A percentile compares a stretch with the other conserved stretches of the same genome.
phyloP scores from a whole-genome alignment of 1,140 invertebrate genomes.

The Atta texana region DNA sequence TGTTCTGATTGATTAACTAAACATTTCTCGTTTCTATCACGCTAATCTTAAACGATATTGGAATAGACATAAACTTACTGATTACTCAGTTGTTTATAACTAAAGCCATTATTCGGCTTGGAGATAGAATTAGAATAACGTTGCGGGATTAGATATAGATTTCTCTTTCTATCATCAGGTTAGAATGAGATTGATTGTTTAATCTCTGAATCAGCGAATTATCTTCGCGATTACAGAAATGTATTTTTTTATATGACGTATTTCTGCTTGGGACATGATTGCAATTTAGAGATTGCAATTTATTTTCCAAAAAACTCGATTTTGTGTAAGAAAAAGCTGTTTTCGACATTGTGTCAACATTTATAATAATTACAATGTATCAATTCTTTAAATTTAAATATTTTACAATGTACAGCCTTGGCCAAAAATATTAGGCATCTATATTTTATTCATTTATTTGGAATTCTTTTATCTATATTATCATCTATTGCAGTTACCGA shows the following conservation, averaged over 20 bases:
- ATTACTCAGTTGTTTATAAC: slow-evolving; percentile 43
- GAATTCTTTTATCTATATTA: no score
- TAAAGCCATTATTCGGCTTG: background rate
- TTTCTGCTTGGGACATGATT: background rate
- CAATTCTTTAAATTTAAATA: background rate
- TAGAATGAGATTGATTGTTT: background rate
- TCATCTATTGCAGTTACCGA: no score
- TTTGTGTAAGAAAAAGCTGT: background rate
- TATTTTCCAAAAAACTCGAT: background rate
- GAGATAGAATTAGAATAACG: background rate
- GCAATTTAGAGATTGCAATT: background rate
- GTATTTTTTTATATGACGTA: background rate
- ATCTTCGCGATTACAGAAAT: background rate
- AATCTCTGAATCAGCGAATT: background rate
- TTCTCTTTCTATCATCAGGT: background rate
- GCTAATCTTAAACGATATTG: background rate
- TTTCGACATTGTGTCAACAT: background rate
- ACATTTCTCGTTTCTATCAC: background rate
- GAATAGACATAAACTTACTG: slow-evolving; percentile 4
- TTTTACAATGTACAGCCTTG: background rate
- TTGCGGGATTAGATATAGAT: background rate
- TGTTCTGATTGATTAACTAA: background rate
- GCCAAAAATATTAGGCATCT: no score
- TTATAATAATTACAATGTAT: background rate
- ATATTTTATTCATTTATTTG: no score